A percentile compares a stretch with the other conserved stretches of the same genome.
Evolutionary conservation across 2,113 vertebrate species (phyloP).

Genomic region (Datnioides undecimradiatus): DNA sequence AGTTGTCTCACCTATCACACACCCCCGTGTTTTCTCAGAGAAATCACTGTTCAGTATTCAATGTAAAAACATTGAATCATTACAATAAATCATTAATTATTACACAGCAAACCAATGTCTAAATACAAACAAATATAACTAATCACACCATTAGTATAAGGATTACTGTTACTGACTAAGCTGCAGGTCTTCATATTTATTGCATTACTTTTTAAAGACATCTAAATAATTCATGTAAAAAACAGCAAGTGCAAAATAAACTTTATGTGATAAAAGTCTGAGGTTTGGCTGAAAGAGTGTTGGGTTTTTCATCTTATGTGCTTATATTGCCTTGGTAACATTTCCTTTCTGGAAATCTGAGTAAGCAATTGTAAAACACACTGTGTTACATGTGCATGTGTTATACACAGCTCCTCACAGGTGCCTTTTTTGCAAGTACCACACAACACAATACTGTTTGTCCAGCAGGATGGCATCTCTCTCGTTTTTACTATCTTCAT

Average conservation of each 20-base stretch:
- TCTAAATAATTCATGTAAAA: conserved; percentile 6
- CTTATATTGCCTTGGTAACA: neutral
- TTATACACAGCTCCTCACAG: conserved; percentile 8
- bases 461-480: neutral
- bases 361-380: conserved; percentile 25
- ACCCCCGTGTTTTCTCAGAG: neutral
- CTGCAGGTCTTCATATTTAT: neutral
- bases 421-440: conserved; percentile 8
- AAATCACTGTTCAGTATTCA: neutral
- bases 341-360: conserved; percentile 16
- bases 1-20: no score
- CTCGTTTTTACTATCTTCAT: neutral
- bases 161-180: neutral
- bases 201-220: neutral
- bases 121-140: neutral
- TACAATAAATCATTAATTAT: neutral
- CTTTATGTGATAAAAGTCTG: neutral
- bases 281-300: neutral
- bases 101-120: neutral
- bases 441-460: neutral
- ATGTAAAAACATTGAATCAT: neutral
- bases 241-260: neutral
- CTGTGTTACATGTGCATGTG: neutral
- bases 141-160: neutral
- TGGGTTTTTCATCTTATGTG: neutral